These are phyloP conservation scores for Corythaeola cristata DNA, from an alignment of 2,113 vertebrate genomes.

Conservation along the genomic window DNA sequence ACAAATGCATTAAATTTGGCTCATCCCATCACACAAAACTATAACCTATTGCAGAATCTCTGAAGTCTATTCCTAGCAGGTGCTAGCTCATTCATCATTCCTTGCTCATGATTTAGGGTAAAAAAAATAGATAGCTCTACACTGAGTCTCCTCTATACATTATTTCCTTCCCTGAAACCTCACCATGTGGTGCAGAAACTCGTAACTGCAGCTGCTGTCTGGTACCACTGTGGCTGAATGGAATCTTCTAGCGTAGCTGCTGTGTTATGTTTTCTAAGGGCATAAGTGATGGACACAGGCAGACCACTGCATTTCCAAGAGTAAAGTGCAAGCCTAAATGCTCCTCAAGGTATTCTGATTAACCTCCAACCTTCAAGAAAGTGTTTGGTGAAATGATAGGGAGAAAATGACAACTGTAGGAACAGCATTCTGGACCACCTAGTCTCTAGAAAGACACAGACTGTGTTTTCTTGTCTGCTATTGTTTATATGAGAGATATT, in stretches of 20 bases:
- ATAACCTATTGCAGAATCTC: background rate
- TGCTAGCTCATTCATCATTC: background rate
- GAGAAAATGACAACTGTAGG: background rate
- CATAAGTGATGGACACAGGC: background rate
- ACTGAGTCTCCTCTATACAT: background rate
- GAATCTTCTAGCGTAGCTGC: background rate
- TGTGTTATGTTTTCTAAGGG: background rate
- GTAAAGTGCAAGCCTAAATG: background rate
- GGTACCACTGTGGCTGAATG: background rate
- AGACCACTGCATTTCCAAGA: background rate
- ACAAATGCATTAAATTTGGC: background rate
- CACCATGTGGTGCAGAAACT: background rate
- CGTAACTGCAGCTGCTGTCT: rapidly evolving
- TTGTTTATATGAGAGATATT: background rate
- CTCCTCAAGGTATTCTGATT: background rate
- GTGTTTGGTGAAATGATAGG: background rate
- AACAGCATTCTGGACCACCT: background rate
- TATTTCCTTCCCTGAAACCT: background rate
- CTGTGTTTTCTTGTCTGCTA: background rate
- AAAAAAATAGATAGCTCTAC: background rate
- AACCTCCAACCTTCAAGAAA: background rate
- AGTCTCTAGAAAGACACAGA: background rate
- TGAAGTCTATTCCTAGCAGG: background rate
- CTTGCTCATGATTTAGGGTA: background rate
- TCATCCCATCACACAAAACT: background rate